Evolutionary conservation across 2,113 vertebrate species (phyloP).

Genomic region (Phrynosoma platyrhinos): DNA sequence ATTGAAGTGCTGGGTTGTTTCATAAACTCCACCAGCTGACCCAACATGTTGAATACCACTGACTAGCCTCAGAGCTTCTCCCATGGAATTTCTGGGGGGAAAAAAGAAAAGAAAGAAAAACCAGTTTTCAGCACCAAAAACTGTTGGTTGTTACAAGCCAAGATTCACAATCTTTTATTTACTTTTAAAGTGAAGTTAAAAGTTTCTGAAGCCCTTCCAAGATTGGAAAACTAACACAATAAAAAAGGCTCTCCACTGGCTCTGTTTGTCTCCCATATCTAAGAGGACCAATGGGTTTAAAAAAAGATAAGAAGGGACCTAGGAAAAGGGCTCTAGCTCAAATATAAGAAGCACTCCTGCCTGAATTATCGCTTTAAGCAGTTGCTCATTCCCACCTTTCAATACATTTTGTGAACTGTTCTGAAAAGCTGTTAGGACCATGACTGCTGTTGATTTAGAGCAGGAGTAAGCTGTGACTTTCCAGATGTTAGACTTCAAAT

Average conservation of each 20-base stretch:
- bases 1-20: constrained; percentile 92
- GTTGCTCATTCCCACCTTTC: neutral
- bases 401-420: neutral
- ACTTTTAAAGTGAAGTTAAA: neutral
- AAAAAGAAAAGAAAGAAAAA: constrained; percentile 21
- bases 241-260: neutral
- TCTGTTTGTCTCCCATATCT: neutral
- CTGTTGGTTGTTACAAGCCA: neutral
- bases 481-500: no score
- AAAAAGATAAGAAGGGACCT: neutral
- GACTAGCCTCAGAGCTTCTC: constrained; percentile 83
- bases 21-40: constrained; percentile 80
- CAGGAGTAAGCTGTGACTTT: neutral
- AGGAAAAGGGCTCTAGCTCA: neutral
- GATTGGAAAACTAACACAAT: no score
- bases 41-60: constrained; percentile 82
- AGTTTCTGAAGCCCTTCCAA: no score
- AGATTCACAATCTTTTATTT: neutral
- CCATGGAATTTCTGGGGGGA: constrained; percentile 82
- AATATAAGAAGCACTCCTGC: neutral
- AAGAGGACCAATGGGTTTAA: neutral
- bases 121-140: neutral
- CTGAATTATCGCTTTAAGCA: neutral
- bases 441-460: neutral
- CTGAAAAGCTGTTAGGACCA: neutral